Percentiles rank a stretch among this genome's conserved stretches.
Evolutionary conservation across 1,140 invertebrate species (phyloP).

Genomic region (Popillia japonica): DNA sequence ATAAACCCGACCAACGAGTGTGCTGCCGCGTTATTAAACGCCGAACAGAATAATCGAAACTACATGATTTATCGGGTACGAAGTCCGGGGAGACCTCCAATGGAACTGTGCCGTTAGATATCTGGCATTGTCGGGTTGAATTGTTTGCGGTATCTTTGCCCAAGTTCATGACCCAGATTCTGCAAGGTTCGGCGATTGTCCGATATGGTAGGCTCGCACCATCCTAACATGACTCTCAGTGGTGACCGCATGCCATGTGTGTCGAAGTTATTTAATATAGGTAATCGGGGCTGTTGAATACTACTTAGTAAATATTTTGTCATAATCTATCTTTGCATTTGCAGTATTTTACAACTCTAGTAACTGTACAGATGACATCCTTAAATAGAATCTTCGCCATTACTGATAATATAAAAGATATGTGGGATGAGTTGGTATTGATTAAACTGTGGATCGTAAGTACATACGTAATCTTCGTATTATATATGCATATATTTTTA

Average conservation of each 20-base stretch:
- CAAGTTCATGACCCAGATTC: constrained; percentile 24
- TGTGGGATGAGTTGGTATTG: no score
- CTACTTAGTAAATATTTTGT: background rate
- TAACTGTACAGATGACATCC: no score
- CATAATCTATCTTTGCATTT: background rate
- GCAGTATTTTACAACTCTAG: background rate
- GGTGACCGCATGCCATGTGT: background rate
- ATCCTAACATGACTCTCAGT: background rate
- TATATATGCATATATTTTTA: no score
- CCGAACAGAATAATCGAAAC: constrained; percentile 21
- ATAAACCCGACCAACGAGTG: background rate
- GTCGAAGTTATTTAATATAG: background rate
- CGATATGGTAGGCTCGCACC: background rate
- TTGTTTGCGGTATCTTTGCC: constrained; percentile 17
- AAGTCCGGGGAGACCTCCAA: background rate
- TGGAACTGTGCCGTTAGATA: background rate
- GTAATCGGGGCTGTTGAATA: background rate
- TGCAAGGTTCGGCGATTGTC: background rate
- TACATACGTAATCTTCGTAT: no score
- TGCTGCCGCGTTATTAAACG: background rate
- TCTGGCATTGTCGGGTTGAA: constrained; percentile 18
- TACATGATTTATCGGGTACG: constrained; percentile 21
- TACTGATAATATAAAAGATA: no score
- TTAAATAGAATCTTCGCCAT: no score
- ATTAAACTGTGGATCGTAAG: no score